Base-by-base conservation (phyloP, 2,797 vertebrate species). In the Sphenopsis melanotis region DNA sequence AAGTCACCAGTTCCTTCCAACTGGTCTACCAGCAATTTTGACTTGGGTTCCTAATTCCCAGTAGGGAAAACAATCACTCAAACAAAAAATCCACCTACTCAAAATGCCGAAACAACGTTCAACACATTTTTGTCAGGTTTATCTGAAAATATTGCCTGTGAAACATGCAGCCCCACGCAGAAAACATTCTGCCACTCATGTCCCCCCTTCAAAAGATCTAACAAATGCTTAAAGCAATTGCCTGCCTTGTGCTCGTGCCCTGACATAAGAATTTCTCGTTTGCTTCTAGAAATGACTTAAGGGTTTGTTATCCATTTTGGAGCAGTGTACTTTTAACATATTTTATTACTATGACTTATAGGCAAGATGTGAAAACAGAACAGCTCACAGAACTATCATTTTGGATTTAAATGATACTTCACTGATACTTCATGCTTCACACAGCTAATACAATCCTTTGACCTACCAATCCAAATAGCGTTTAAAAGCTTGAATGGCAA, bases 401-500 rank as follows among this genome's bases (percentile, higher is more conserved):
- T n/a, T n/a, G n/a, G n/a, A n/a, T n/a, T n/a, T n/a, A n/a, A n/a
- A n/a, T n/a, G n/a, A n/a, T n/a, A n/a, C n/a, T n/a, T 61, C 83
- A 74, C 34, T 26, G 86, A 81, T 91, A 77, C 56, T 94, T 93
- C 87, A 85, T 77, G 39, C 92, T 96, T 95, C 83, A 74, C 86
- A 81, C 37, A 63, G 16, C 52, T 83, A 90, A 53, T 80, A 69
- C 29, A 87, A 83, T 49, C 93, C 71, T 95, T 89, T 91, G 90
- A 95, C 89, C 83, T 84, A 89, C 41, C 82, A 92, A 93, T 95
- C 63, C 87, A 93, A 96, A 92, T 71, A 82, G 53, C 0, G 1
- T n/a, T 87, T 83, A 91, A 93, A 94, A 95, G 80, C 56, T 87
- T 87, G 91, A 83, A 86, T 77, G 68, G 89, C 90, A 92, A 90